phyloP scores from a whole-genome alignment of 2,797 vertebrate species.

The Coranthus polyacanthus region DNA sequence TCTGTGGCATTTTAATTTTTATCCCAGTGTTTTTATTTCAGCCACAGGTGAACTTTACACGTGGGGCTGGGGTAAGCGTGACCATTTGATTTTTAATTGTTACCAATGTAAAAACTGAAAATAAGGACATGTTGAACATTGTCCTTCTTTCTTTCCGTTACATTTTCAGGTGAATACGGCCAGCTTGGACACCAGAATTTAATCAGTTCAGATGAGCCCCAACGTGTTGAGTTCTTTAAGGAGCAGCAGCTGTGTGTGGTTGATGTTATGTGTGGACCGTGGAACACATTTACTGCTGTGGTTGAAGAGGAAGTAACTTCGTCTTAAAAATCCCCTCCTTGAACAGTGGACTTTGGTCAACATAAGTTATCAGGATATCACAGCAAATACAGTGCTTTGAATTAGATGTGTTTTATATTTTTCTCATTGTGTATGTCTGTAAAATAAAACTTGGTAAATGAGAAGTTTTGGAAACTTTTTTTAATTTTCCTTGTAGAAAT shows the following conservation, averaged over 20 bases:
- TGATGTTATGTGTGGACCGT: constrained; percentile 90
- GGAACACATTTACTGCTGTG: constrained; percentile 90
- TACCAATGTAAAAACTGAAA: too few relatives aligned
- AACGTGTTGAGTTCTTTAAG: constrained; percentile 84
- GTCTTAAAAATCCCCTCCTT: constrained; percentile 24
- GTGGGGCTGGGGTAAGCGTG: constrained; percentile 96
- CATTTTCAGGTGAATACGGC: constrained; percentile 90
- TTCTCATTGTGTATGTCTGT: background rate
- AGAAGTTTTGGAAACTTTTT: constrained; percentile 29
- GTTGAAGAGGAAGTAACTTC: constrained; percentile 55
- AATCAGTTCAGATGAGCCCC: constrained; percentile 86
- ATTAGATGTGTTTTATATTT: constrained; percentile 30
- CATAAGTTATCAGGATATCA: constrained; percentile 20
- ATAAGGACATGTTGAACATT: too few relatives aligned
- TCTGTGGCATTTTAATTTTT: background rate
- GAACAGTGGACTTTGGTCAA: constrained; percentile 47
- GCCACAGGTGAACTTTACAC: constrained; percentile 92
- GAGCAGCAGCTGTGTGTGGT: constrained; percentile 75
- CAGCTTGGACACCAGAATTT: constrained; percentile 90
- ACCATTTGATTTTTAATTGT: background rate
- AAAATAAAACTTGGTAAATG: background rate
- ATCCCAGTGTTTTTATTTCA: constrained; percentile 70
- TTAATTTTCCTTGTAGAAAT: constrained; percentile 47
- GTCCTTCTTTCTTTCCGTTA: constrained; percentile 5
- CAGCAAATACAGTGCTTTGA: constrained; percentile 24